These are phyloP conservation scores for Campoletis raptor DNA, from an alignment of 2,888 invertebrate genomes.

Conservation along the genomic window DNA sequence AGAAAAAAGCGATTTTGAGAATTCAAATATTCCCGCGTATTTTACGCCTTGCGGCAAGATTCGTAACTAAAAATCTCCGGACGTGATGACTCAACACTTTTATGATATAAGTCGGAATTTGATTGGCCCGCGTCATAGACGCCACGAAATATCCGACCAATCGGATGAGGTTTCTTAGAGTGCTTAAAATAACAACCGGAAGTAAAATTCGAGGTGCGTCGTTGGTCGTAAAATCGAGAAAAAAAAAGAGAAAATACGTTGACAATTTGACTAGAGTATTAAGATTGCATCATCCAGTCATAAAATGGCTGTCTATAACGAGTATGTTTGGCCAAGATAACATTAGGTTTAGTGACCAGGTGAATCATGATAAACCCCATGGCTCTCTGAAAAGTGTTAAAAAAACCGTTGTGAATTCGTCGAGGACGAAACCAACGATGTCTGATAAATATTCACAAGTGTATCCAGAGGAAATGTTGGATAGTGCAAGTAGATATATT, in stretches of 20 bases:
- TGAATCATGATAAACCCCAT: slow-evolving; percentile 43
- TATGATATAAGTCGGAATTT: slow-evolving; percentile 65
- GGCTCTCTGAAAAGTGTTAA: slow-evolving; percentile 52
- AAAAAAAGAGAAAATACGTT: slow-evolving; percentile 3
- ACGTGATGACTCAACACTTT: slow-evolving; percentile 74
- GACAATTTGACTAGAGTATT: slow-evolving; percentile 60
- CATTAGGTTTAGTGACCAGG: slow-evolving; percentile 38
- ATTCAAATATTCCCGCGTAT: slow-evolving; percentile 52
- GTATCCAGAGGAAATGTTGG: slow-evolving; percentile 8
- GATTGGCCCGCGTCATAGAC: slow-evolving; percentile 71
- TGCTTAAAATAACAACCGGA: slow-evolving; percentile 64
- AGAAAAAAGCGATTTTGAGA: not conserved
- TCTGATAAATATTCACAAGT: slow-evolving; percentile 24
- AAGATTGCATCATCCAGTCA: slow-evolving; percentile 64
- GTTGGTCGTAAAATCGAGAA: not conserved
- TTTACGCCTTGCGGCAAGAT: slow-evolving; percentile 16
- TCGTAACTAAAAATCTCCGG: slow-evolving; percentile 36
- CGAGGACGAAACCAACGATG: slow-evolving; percentile 19
- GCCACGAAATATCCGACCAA: slow-evolving; percentile 52
- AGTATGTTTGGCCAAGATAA: slow-evolving; percentile 66
- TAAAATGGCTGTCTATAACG: slow-evolving; percentile 67
- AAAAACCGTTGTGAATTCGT: slow-evolving; percentile 27
- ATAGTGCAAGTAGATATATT: slow-evolving; percentile 48
- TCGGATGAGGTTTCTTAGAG: slow-evolving; percentile 25
- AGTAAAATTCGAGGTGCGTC: slow-evolving; percentile 51